Evolutionary conservation across 1,140 invertebrate genomes (phyloP).

Genomic region (Platorchestia sp.): DNA sequence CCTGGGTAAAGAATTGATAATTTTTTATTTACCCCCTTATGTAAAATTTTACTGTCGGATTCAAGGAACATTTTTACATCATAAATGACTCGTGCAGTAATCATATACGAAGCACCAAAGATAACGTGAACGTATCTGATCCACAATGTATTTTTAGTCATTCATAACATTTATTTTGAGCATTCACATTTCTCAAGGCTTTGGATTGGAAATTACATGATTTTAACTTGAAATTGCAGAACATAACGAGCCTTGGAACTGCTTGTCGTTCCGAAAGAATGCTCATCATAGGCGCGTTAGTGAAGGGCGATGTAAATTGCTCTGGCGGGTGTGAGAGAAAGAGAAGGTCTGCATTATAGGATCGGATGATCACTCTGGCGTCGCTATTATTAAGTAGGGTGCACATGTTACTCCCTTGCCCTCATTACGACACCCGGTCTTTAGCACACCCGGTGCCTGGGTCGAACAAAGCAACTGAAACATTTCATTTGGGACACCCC

Average conservation of each 20-base stretch:
- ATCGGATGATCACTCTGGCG: conserved; percentile 47
- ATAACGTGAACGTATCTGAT: not conserved
- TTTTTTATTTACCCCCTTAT: not conserved
- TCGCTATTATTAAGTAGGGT: conserved; percentile 53
- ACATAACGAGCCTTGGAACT: not conserved
- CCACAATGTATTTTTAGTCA: too few species aligned
- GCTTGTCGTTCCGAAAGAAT: not conserved
- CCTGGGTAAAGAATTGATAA: not conserved
- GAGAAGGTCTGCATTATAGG: not conserved
- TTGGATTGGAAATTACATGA: not conserved
- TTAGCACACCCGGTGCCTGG: conserved; percentile 27
- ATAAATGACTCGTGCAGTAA: not conserved
- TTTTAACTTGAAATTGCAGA: not conserved
- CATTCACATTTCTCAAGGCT: not conserved
- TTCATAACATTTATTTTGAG: not conserved
- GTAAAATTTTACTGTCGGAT: not conserved
- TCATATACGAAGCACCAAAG: not conserved
- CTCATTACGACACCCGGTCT: conserved; percentile 52
- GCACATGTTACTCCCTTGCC: conserved; percentile 42
- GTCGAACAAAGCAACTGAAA: not conserved
- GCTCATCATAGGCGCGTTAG: not conserved
- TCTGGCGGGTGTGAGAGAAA: not conserved
- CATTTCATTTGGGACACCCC: not conserved
- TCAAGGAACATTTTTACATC: not conserved
- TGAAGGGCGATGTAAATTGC: not conserved